Percentiles rank a stretch among this genome's conserved stretches.
Conservation (phyloP, 2,888 invertebrate genomes). For the Drosophila parthenogenetica region DNA sequence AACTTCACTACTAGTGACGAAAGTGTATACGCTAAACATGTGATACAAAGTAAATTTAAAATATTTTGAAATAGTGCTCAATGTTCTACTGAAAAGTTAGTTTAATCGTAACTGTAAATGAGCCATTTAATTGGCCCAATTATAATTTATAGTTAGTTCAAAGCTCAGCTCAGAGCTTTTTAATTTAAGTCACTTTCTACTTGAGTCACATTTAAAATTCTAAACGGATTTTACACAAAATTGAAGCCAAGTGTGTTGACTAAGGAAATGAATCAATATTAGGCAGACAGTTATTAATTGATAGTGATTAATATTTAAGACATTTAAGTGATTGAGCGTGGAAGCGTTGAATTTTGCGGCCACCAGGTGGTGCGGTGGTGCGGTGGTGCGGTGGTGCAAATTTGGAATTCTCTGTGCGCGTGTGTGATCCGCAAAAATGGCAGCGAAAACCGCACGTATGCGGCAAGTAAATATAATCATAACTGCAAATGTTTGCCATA, state of each 20-base stretch:
- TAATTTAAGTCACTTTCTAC: not conserved
- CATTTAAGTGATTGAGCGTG: not conserved
- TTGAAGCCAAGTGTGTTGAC: not conserved
- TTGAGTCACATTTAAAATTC: not conserved
- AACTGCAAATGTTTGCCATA: conserved; percentile 53
- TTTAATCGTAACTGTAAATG: too few relatives aligned
- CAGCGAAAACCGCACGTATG: conserved; percentile 41
- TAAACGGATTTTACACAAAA: not conserved
- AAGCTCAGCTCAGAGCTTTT: not conserved
- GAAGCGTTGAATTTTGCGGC: not conserved
- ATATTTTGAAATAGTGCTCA: too few relatives aligned
- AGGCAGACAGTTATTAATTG: conserved; percentile 22
- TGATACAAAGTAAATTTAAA: too few relatives aligned
- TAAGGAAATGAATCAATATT: not conserved
- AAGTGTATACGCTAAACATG: too few relatives aligned
- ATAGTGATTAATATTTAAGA: conserved; percentile 17
- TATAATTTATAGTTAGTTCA: not conserved
- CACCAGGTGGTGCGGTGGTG: not conserved
- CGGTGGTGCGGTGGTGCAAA: not conserved
- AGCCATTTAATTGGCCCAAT: too few relatives aligned
- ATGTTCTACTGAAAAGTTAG: too few relatives aligned
- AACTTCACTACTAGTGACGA: too few relatives aligned
- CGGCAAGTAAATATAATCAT: conserved; percentile 53
- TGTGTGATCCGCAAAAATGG: conserved; percentile 9
- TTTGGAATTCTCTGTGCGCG: conserved; percentile 2